phyloP scores from a whole-genome alignment of 1,140 invertebrate genomes.

The Polypedilum vanderplanki region DNA sequence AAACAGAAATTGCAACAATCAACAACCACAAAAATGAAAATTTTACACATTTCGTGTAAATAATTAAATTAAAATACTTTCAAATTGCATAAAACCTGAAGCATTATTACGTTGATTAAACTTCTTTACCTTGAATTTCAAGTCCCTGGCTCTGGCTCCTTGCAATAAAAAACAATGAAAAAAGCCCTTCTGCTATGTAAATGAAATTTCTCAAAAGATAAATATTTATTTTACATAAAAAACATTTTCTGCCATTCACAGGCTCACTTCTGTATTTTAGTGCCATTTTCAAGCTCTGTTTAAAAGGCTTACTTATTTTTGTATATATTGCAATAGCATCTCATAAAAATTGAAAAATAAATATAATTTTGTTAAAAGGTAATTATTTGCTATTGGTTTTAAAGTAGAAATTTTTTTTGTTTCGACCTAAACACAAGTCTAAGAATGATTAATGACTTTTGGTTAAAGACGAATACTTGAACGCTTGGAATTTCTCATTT shows the following conservation, averaged over 20 bases:
- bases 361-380: no score
- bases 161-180: not conserved
- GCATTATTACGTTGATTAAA: no score
- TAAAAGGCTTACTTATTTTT: not conserved
- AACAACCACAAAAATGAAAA: constrained; percentile 6
- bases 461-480: no score
- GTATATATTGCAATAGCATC: not conserved
- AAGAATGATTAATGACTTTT: no score
- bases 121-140: no score
- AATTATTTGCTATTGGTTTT: no score
- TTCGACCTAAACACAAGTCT: no score
- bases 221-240: constrained; percentile 17
- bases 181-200: constrained; percentile 17
- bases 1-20: not conserved
- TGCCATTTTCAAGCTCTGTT: not conserved
- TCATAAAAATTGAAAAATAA: no score
- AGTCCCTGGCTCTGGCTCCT: not conserved
- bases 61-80: not conserved
- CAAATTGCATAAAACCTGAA: no score
- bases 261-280: constrained; percentile 1
- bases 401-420: no score
- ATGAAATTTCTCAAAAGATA: not conserved
- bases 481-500: no score
- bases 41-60: not conserved
- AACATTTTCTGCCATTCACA: constrained; percentile 1